A percentile compares a stretch with the other conserved stretches of the same genome.
phyloP scores from a whole-genome alignment of 1,140 invertebrate species.

The Drosophila navojoa region DNA sequence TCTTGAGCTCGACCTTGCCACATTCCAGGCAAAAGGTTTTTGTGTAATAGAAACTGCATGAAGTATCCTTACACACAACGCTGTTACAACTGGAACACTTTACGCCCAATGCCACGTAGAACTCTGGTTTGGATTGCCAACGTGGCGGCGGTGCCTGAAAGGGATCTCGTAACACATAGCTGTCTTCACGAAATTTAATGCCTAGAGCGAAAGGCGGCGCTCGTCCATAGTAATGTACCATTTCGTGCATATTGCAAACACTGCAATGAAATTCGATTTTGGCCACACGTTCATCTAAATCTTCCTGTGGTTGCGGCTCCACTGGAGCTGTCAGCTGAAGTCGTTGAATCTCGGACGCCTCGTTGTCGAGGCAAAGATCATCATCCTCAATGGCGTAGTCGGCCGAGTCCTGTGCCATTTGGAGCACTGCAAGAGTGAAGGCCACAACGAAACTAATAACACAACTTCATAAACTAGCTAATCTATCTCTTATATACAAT shows the following conservation, averaged over 20 bases:
- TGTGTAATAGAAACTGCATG: slow-evolving; percentile 92
- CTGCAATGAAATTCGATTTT: slow-evolving; percentile 87
- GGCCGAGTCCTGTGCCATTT: slow-evolving; percentile 5
- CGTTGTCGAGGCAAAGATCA: slow-evolving; percentile 50
- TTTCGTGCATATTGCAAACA: slow-evolving; percentile 87
- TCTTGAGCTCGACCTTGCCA: slow-evolving; percentile 85
- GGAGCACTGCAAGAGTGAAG: slow-evolving; percentile 16
- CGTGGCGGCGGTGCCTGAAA: slow-evolving; percentile 87
- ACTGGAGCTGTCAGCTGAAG: slow-evolving; percentile 44
- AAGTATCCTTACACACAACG: slow-evolving; percentile 88
- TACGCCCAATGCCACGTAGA: slow-evolving; percentile 89
- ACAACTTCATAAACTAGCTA: not conserved
- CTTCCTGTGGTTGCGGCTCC: slow-evolving; percentile 36
- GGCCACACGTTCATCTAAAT: slow-evolving; percentile 64
- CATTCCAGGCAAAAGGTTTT: slow-evolving; percentile 90
- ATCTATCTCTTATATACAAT: not conserved
- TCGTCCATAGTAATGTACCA: slow-evolving; percentile 89
- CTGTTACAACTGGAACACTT: slow-evolving; percentile 89
- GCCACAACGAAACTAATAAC: not conserved
- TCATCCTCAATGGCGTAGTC: slow-evolving; percentile 17
- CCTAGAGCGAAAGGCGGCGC: slow-evolving; percentile 88
- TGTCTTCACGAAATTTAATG: slow-evolving; percentile 87
- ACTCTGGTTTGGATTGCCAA: slow-evolving; percentile 86
- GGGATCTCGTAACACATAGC: slow-evolving; percentile 93
- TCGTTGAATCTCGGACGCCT: slow-evolving; percentile 49